phyloP scores from a whole-genome alignment of 2,888 invertebrate species.

The Micoletzkya japonica region DNA sequence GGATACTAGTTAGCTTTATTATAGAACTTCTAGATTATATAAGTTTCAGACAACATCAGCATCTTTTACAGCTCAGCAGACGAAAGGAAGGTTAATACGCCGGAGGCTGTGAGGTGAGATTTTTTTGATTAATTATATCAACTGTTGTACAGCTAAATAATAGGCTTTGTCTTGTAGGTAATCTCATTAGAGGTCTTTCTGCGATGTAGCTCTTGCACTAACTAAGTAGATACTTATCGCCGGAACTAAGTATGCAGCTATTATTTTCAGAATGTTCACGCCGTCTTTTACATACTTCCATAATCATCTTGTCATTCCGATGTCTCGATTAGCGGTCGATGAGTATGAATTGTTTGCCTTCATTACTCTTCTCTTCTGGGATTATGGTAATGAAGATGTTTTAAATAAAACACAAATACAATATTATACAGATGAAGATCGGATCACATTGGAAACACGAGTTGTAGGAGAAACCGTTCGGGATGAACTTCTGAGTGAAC shows the following conservation, averaged over 20 bases:
- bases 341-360: conserved; percentile 24
- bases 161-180: no score
- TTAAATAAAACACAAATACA: neutral
- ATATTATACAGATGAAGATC: conserved; percentile 8
- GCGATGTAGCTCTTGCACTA: no score
- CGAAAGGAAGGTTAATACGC: neutral
- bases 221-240: no score
- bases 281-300: conserved; percentile 10
- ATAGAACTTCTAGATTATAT: neutral
- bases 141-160: no score
- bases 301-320: neutral
- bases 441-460: neutral
- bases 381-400: neutral
- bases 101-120: no score
- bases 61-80: neutral
- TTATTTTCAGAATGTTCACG: conserved; percentile 18
- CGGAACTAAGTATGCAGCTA: no score
- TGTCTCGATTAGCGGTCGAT: conserved; percentile 9
- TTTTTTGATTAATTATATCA: no score
- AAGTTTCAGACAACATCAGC: neutral
- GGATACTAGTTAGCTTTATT: neutral
- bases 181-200: no score
- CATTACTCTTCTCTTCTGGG: conserved; percentile 16
- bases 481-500: no score
- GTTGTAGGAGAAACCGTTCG: neutral